phyloP scores from a whole-genome alignment of 2,113 vertebrate genomes.

The Pontoporia blainvillei region DNA sequence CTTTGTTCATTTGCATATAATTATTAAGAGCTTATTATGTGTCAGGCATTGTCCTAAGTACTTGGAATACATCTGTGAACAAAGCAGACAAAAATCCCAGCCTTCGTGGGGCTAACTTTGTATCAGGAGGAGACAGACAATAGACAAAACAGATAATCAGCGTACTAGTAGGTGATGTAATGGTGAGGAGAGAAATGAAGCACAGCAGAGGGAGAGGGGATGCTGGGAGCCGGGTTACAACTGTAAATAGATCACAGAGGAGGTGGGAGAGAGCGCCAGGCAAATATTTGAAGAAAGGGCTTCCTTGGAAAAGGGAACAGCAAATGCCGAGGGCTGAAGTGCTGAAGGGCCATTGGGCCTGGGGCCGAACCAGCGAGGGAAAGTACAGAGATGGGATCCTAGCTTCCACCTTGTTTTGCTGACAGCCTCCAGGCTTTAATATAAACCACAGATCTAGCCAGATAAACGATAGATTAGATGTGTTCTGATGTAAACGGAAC shows the following conservation, averaged over 20 bases:
- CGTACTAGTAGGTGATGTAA: background rate
- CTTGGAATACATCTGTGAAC: background rate
- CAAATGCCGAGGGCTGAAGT: background rate
- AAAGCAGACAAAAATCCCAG: background rate
- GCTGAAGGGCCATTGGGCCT: background rate
- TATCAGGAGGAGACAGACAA: background rate
- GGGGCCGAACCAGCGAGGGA: background rate
- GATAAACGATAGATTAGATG: background rate
- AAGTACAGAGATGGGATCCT: background rate
- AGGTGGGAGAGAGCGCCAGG: background rate
- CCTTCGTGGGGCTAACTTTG: background rate
- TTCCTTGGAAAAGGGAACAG: background rate
- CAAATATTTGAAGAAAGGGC: background rate
- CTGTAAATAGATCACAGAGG: background rate
- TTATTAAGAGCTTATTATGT: background rate
- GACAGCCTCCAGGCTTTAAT: background rate
- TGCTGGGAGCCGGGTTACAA: rapidly evolving
- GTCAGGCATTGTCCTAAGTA: background rate
- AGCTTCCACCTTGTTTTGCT: background rate
- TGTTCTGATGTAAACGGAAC: background rate
- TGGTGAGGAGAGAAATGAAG: background rate
- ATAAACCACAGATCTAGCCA: background rate
- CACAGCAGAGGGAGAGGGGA: background rate
- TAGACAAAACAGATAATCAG: background rate
- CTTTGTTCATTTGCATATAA: background rate